phyloP scores from a whole-genome alignment of 2,113 vertebrate genomes.

The Chlamydotis undulata region DNA sequence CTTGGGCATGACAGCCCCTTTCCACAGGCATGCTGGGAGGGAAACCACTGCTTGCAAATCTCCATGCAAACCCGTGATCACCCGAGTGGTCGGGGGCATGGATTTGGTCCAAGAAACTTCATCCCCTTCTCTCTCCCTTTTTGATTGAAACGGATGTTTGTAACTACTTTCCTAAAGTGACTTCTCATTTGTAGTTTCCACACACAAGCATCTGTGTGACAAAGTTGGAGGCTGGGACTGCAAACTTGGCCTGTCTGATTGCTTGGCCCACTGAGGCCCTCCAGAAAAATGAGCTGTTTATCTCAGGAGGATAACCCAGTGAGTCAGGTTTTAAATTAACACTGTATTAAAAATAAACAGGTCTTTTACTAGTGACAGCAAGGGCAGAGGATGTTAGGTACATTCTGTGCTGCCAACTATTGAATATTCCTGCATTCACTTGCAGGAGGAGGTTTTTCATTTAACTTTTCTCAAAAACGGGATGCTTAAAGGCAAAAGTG shows the following conservation, averaged over 20 bases:
- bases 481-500: neutral
- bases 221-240: constrained; percentile 31
- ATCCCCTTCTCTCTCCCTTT: neutral
- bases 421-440: constrained; percentile 43
- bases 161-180: neutral
- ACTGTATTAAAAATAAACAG: constrained; percentile 70
- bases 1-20: neutral
- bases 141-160: neutral
- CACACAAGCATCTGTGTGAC: constrained; percentile 33
- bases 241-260: constrained; percentile 47
- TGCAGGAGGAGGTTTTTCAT: constrained; percentile 15
- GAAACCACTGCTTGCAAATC: neutral
- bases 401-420: constrained; percentile 53
- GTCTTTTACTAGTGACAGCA: constrained; percentile 61
- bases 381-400: constrained; percentile 54
- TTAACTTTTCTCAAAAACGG: constrained; percentile 14
- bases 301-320: constrained; percentile 64
- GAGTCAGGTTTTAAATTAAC: constrained; percentile 70
- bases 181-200: constrained; percentile 48
- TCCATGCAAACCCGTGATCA: neutral
- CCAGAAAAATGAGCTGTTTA: constrained; percentile 70
- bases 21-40: neutral
- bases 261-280: constrained; percentile 21
- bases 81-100: neutral
- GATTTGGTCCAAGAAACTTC: neutral